These are phyloP conservation scores for Exephanes ischioxanthus DNA, from an alignment of 2,888 invertebrate species.

Conservation along the genomic window DNA sequence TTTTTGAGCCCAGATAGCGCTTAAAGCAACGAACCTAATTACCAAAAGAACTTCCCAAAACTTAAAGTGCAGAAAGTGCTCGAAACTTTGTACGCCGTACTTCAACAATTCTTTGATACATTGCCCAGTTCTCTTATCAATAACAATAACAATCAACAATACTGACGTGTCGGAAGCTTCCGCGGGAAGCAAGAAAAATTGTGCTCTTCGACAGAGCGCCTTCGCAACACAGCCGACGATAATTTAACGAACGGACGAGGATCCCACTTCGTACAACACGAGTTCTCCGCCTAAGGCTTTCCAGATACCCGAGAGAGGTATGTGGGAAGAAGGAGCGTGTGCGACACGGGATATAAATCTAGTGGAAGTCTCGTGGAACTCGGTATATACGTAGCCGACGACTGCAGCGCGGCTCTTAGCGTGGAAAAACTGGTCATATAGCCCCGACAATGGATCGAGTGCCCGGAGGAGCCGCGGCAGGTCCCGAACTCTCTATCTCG, in stretches of 20 bases:
- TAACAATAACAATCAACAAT: too few species aligned
- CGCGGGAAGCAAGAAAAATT: background rate
- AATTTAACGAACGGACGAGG: constrained; percentile 53
- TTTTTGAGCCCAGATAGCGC: too few species aligned
- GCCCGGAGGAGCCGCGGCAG: constrained; percentile 53
- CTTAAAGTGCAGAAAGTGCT: too few species aligned
- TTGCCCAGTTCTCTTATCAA: too few species aligned
- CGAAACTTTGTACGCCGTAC: too few species aligned
- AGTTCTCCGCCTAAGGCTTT: constrained; percentile 35
- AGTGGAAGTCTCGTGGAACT: constrained; percentile 34
- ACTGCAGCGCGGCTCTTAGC: constrained; percentile 47
- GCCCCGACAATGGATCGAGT: constrained; percentile 63
- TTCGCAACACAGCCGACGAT: constrained; percentile 20
- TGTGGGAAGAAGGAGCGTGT: constrained; percentile 19
- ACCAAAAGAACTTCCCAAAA: too few species aligned
- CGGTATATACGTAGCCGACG: constrained; percentile 4
- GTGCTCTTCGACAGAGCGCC: background rate
- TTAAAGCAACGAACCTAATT: too few species aligned
- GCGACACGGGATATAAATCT: constrained; percentile 23
- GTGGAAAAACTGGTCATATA: constrained; percentile 64
- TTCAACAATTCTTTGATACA: too few species aligned
- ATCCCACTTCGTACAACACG: constrained; percentile 34
- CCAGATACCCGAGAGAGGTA: constrained; percentile 35
- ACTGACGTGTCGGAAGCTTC: background rate
- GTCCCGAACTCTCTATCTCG: constrained; percentile 54